These are phyloP conservation scores for Riparia riparia DNA, from an alignment of 2,113 vertebrate species.

Conservation along the genomic window DNA sequence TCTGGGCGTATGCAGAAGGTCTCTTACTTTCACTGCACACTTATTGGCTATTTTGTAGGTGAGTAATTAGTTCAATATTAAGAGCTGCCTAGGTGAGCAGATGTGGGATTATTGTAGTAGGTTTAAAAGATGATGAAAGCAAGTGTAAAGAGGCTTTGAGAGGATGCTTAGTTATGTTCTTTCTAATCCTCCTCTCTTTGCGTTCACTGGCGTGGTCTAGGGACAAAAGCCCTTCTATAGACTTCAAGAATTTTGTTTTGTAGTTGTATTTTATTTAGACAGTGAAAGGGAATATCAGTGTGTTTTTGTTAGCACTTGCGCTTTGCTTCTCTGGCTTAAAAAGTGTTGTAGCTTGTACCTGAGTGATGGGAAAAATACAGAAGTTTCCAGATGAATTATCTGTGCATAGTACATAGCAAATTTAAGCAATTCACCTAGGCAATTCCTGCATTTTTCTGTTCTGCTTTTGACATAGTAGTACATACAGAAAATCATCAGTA, in stretches of 20 bases:
- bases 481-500: background rate
- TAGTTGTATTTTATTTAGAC: background rate
- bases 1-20: slow-evolving; percentile 97
- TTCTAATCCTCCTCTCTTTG: background rate
- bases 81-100: background rate
- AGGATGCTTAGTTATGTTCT: background rate
- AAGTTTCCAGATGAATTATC: background rate
- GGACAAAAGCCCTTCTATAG: background rate
- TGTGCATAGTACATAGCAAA: background rate
- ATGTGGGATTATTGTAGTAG: background rate
- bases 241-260: background rate
- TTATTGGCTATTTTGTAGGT: slow-evolving; percentile 99
- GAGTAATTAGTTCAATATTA: slow-evolving; percentile 61
- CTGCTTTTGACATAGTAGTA: background rate
- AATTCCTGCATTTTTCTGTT: background rate
- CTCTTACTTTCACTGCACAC: slow-evolving; percentile 99
- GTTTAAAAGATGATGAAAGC: slow-evolving; percentile 32
- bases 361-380: background rate
- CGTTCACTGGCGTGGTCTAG: background rate
- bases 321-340: background rate
- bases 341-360: background rate
- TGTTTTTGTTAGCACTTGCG: background rate
- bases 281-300: background rate
- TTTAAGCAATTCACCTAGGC: background rate
- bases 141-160: slow-evolving; percentile 16